Conservation (phyloP, 1,140 invertebrate genomes). For the Tetragonula clypearis region DNA sequence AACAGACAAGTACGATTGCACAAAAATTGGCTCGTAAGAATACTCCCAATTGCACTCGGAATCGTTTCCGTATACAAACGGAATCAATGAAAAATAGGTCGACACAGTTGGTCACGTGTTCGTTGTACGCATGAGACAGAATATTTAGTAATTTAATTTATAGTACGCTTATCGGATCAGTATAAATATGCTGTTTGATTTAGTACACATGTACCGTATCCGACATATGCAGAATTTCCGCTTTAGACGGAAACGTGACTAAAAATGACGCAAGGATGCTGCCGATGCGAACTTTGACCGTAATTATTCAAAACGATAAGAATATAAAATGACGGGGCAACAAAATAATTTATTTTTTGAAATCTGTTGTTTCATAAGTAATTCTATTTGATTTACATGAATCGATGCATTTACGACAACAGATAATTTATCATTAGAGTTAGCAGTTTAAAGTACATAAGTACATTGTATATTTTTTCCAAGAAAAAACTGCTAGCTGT, state of each 20-base stretch:
- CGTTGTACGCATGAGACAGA: not conserved
- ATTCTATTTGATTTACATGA: too few relatives aligned
- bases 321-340: not conserved
- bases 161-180: conserved; percentile 18
- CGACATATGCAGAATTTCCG: not conserved
- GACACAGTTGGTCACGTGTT: not conserved
- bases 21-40: conserved; percentile 33
- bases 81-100: not conserved
- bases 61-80: not conserved
- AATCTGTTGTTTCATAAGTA: too few relatives aligned
- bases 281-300: conserved; percentile 32
- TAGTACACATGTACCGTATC: conserved; percentile 5
- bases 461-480: not conserved
- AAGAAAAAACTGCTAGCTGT: not conserved
- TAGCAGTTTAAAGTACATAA: not conserved
- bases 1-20: conserved; percentile 24
- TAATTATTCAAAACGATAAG: not conserved
- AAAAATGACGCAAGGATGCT: not conserved
- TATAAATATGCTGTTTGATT: not conserved
- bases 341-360: not conserved
- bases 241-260: conserved; percentile 14
- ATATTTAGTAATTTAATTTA: conserved; percentile 37
- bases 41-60: not conserved
- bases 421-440: not conserved
- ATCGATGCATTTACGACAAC: too few relatives aligned